These are phyloP conservation scores for Callyntrura sp. DNA, from an alignment of 2,888 invertebrate genomes.

Conservation along the genomic window DNA sequence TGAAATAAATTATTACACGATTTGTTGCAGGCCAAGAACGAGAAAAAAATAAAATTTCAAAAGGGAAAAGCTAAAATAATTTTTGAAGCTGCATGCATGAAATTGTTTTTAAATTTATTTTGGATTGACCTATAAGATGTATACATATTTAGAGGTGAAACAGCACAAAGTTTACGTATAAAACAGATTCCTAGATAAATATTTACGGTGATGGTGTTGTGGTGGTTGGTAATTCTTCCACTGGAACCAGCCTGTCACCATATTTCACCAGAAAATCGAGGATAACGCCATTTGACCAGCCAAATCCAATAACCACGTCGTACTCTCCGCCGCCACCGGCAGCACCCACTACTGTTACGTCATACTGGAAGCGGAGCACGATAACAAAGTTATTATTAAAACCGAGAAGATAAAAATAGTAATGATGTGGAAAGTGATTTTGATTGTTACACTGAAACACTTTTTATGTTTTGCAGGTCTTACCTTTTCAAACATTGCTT, in stretches of 20 bases:
- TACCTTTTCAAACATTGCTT: conserved; percentile 94
- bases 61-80: not conserved
- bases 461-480: no score
- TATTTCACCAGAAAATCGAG: conserved; percentile 92
- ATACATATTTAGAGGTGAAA: no score
- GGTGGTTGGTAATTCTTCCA: conserved; percentile 84
- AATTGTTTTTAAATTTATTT: no score
- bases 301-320: conserved; percentile 95
- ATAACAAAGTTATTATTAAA: no score
- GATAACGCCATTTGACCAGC: conserved; percentile 97
- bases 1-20: not conserved
- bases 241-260: conserved; percentile 85
- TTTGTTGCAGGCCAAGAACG: conserved; percentile 36
- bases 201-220: not conserved
- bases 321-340: conserved; percentile 96
- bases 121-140: no score
- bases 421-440: no score
- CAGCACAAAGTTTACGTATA: no score
- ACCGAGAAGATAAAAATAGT: no score
- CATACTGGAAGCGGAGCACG: no score
- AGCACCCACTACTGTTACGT: conserved; percentile 88
- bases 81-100: conserved; percentile 23
- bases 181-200: no score
- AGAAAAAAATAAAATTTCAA: not conserved
- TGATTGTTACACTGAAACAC: no score